These are phyloP conservation scores for Phyllostomus hastatus DNA, from an alignment of 2,113 vertebrate genomes.

Conservation along the genomic window DNA sequence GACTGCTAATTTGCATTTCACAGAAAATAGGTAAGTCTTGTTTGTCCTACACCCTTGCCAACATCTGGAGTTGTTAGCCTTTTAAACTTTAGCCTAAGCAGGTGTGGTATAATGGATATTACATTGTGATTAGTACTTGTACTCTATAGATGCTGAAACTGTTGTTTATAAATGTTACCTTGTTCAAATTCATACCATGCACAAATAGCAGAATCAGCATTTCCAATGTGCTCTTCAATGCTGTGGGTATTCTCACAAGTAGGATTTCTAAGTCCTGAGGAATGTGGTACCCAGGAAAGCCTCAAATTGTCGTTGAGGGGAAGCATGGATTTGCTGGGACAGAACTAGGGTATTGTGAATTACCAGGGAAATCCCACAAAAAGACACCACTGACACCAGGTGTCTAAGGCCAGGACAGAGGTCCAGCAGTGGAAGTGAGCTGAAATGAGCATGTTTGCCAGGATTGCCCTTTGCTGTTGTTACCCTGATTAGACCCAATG, in stretches of 20 bases:
- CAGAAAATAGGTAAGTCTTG: background rate
- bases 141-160: background rate
- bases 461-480: rapidly evolving
- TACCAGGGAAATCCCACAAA: background rate
- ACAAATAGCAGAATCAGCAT: background rate
- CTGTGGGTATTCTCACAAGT: background rate
- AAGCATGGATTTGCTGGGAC: background rate
- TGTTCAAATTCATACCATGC: background rate
- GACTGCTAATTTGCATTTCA: background rate
- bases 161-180: background rate
- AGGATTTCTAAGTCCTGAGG: background rate
- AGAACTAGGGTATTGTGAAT: background rate
- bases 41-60: background rate
- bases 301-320: background rate
- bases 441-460: background rate
- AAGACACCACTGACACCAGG: background rate
- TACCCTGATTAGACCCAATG: background rate
- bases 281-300: background rate
- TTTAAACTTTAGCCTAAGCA: background rate
- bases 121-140: background rate
- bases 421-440: background rate
- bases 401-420: background rate
- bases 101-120: background rate
- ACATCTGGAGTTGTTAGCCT: background rate
- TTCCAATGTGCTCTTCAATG: background rate